Evolutionary conservation across 2,888 invertebrate species (phyloP), one percentile per base, ranked within the genome.

Genomic region (Tipula vernalis): DNA sequence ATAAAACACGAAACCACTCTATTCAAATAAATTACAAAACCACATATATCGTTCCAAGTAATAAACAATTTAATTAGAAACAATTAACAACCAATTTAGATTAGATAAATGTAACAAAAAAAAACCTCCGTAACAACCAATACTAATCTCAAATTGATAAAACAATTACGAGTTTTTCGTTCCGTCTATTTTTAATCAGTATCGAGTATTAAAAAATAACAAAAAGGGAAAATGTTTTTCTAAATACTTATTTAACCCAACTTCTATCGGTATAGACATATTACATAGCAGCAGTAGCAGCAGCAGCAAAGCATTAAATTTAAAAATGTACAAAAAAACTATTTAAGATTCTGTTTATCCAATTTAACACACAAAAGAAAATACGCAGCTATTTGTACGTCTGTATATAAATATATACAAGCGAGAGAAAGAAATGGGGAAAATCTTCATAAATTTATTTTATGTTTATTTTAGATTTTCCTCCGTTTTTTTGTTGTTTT

Each of bases 51-150:
- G 28, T 28, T 71, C 10, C 10, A 10, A 71, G 8, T 71, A 71
- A 71, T 71, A 71, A 71, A 71, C 71, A 71, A 71, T 71, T 71
- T 71, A 71, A 71, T 71, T 71, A 71, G 71, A 71, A 71, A 71
- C 71, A 71, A 71, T 71, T 71, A 71, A 71, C 71, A 71, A 71
- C 71, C 71, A 71, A 71, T 71, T 71, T 28, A 71, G 71, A 71
- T 71, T 71, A 71, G 28, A 71, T 28, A 71, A 71, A 71, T 28
- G 71, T 71, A 71, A 71, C 71, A 71, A 71, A 28, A 71, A 71
- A 28, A 57, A 28, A 71, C 71, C 28, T 18, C 12, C 8, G 28
- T 71, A 71, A 28, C 28, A 71, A 28, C 71, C 28, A 71, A 71
- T 71, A 71, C 71, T 71, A 71, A 71, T 71, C 71, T 71, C 71